These are phyloP conservation scores for Calephelis virginiensis DNA, from an alignment of 1,140 invertebrate species.

Conservation along the genomic window DNA sequence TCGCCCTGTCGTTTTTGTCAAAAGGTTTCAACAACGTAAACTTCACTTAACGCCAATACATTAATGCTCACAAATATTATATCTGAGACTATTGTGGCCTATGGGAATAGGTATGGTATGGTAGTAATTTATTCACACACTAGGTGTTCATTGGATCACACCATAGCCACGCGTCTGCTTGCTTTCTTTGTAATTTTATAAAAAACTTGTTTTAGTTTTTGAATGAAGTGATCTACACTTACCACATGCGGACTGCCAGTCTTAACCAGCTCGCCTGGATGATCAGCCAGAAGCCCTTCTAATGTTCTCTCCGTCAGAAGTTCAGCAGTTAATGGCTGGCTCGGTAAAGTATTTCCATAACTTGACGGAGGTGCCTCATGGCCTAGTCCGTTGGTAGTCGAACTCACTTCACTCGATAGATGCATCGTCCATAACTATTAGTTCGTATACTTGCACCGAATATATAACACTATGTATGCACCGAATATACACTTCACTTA, in stretches of 20 bases:
- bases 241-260: constrained; percentile 95
- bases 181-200: too few relatives aligned
- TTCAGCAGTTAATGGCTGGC: constrained; percentile 86
- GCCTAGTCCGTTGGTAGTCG: constrained; percentile 80
- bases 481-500: constrained; percentile 26
- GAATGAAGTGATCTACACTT: constrained; percentile 34
- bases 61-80: too few relatives aligned
- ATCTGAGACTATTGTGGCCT: too few relatives aligned
- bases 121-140: too few relatives aligned
- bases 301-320: constrained; percentile 89
- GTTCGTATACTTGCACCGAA: constrained; percentile 23
- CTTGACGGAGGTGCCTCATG: constrained; percentile 69
- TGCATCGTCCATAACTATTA: constrained; percentile 78
- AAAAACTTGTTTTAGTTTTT: background rate
- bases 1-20: too few relatives aligned
- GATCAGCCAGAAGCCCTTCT: constrained; percentile 90
- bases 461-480: constrained; percentile 25
- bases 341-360: constrained; percentile 65
- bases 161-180: too few relatives aligned
- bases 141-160: too few relatives aligned
- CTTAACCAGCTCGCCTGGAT: constrained; percentile 94
- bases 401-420: constrained; percentile 84
- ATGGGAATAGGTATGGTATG: too few relatives aligned
- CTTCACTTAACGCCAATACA: too few relatives aligned
- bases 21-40: too few relatives aligned